Evolutionary conservation across 2,888 invertebrate species (phyloP), one percentile per base, ranked within the genome.

Genomic region (Thumatha senex): DNA sequence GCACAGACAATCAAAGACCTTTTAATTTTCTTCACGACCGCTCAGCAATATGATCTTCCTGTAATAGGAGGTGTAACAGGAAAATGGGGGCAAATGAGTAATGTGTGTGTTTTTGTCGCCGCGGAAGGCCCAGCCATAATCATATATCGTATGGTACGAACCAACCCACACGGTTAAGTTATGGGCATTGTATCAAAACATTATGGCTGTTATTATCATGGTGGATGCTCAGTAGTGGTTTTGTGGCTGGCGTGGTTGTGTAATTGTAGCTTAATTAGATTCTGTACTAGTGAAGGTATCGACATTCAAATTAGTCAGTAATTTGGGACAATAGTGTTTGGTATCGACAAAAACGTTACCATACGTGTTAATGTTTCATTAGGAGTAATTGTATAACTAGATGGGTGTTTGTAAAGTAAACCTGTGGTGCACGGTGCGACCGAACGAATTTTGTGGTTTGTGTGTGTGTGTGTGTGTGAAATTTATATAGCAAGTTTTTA

Each of bases 81-180:
- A 67, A 70, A 67, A 62, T 40, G 56, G 54, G 44, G 39, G 14
- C 61, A 48, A 49, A 70, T 77, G 73, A 77, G 64, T 77, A 75
- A 77, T 71, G 74, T 58, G 58, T 58, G 63, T 77, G 73, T 49
- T 46, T 46, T 42, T 42, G 46, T 39, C 46, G 15, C 29, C 18
- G 34, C 45, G 53, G 55, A 64, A 65, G 48, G 48, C 15, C 51
- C 13, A 11, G 47, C 63, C 35, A 69, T 67, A 67, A 69, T 62
- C 66, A 55, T 68, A 66, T 49, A 66, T 68, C 56, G 68, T 65
- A 54, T 63, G 54, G 58, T 52, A 41, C 3, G 3, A 24, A 24
- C 53, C 63, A 50, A 56, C 51, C 48, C 48, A 58, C 56, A 52
- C 48, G 38, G 47, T 48, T 56, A 57, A 63, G 44, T 56, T 58